Evolutionary conservation across 2,888 invertebrate species (phyloP).

Genomic region (Onthophagus sagittarius): DNA sequence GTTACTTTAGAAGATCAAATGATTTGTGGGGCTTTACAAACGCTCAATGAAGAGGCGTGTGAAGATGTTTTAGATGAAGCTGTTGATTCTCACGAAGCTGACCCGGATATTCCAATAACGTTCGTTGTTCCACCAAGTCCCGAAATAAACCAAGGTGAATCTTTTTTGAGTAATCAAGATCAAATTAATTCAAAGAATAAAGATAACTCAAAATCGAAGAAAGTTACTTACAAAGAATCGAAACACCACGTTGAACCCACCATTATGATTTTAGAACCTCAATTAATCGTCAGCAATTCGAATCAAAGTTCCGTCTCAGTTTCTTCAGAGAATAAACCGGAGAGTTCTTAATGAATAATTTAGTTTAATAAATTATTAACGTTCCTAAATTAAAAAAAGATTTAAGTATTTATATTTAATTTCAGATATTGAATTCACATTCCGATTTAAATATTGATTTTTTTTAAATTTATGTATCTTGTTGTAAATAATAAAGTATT

Average conservation of each 20-base stretch:
- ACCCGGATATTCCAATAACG: conserved; percentile 43
- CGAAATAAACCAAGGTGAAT: conserved; percentile 45
- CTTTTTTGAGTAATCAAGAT: neutral
- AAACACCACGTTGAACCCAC: conserved; percentile 32
- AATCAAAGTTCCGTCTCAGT: conserved; percentile 11
- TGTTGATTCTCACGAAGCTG: conserved; percentile 39
- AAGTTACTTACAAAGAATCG: conserved; percentile 27
- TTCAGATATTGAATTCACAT: conserved; percentile 25
- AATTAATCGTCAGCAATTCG: conserved; percentile 14
- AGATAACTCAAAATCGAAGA: conserved; percentile 11
- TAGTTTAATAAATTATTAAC: neutral
- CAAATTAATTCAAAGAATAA: conserved; percentile 2
- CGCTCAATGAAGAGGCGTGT: conserved; percentile 87
- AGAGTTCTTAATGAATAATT: neutral
- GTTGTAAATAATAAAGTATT: conserved; percentile 13
- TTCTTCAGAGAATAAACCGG: conserved; percentile 15
- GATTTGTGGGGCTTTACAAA: conserved; percentile 90
- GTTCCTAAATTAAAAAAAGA: neutral
- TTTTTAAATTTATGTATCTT: conserved; percentile 6
- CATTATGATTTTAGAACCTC: conserved; percentile 32
- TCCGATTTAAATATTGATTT: neutral
- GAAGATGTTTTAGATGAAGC: conserved; percentile 81
- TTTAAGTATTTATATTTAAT: neutral
- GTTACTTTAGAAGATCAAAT: conserved; percentile 92
- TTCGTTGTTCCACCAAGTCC: conserved; percentile 48